Conservation (phyloP, 2,113 vertebrate genomes). For the Tupaia chinensis region DNA sequence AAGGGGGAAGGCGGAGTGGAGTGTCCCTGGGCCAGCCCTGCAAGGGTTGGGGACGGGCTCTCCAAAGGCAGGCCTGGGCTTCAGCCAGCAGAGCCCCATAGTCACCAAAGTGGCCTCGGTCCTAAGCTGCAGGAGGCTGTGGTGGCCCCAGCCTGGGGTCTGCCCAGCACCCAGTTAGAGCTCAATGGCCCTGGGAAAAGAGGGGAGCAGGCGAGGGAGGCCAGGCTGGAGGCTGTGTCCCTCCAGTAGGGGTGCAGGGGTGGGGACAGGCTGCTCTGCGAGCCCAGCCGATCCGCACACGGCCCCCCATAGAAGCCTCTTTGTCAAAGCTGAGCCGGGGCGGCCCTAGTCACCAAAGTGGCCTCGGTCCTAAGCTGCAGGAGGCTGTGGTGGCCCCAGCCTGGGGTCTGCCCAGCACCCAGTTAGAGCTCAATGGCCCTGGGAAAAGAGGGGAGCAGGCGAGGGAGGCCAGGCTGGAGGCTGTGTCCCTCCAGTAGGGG, state of each 20-base stretch:
- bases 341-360: accelerated
- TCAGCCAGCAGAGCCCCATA: too few relatives aligned
- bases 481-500: background rate
- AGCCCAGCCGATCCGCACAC: too few relatives aligned
- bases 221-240: background rate
- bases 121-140: background rate
- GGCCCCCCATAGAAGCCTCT: conserved; percentile 55
- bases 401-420: accelerated
- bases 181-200: background rate
- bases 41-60: too few relatives aligned
- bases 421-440: accelerated
- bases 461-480: background rate
- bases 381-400: background rate
- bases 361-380: background rate
- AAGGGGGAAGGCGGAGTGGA: too few relatives aligned
- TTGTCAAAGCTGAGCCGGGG: conserved; percentile 39
- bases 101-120: background rate
- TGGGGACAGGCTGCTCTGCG: background rate
- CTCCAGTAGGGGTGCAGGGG: background rate
- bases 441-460: too few relatives aligned
- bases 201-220: background rate
- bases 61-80: too few relatives aligned
- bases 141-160: background rate
- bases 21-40: too few relatives aligned
- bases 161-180: too few relatives aligned